Conservation (phyloP, 2,113 vertebrate genomes). For the Gracilinanus agilis region DNA sequence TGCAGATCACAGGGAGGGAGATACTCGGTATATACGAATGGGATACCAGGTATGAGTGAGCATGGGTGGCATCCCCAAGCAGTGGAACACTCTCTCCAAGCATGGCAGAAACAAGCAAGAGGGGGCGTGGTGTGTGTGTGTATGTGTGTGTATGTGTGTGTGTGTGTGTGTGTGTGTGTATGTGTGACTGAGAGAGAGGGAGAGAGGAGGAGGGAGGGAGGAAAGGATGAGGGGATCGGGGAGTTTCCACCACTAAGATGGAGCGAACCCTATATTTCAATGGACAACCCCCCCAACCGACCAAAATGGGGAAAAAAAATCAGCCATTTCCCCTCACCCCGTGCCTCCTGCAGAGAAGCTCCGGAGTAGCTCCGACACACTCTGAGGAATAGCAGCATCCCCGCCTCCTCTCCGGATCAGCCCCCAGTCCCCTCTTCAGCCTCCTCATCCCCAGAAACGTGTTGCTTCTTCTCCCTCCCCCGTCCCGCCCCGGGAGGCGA, state of each 20-base stretch:
- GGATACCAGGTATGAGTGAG: conserved; percentile 20
- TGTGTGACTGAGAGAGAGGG: too few relatives aligned
- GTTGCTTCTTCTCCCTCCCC: not conserved
- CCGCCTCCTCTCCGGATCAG: not conserved
- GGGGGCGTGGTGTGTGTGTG: not conserved
- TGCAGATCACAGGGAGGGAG: not conserved
- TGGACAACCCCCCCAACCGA: not conserved
- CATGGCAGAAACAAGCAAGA: not conserved
- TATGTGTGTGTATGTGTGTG: too few relatives aligned
- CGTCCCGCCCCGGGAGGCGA: not conserved
- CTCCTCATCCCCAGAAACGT: not conserved
- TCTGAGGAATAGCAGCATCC: not conserved
- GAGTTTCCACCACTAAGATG: not conserved
- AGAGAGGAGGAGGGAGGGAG: too few relatives aligned
- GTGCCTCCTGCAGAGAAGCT: not conserved
- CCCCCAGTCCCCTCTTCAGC: not conserved
- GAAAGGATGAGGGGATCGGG: too few relatives aligned
- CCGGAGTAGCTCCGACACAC: not conserved
- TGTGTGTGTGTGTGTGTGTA: too few relatives aligned
- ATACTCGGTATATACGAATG: conserved; percentile 15
- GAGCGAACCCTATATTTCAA: not conserved
- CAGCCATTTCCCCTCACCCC: not conserved
- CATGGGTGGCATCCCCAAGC: conserved; percentile 58
- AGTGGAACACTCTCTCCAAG: conserved; percentile 43
- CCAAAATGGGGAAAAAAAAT: not conserved